Percentiles rank a stretch among this genome's conserved stretches.
phyloP scores from a whole-genome alignment of 2,888 invertebrate species.

The Torymus auratus region DNA sequence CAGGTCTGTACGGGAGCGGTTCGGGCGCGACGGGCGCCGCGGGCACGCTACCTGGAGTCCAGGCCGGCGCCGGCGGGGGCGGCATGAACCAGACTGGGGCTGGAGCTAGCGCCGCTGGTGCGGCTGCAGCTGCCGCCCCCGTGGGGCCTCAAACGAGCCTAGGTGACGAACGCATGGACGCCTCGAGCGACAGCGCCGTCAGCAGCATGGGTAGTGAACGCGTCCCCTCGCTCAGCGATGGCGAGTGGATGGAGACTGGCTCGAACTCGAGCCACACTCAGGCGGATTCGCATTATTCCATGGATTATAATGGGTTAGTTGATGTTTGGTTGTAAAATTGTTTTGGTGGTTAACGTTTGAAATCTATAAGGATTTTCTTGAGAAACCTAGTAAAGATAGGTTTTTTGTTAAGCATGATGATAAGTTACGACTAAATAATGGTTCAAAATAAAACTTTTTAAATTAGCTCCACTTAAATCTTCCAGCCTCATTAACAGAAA shows the following conservation, averaged over 20 bases:
- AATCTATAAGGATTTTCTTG: too few relatives aligned
- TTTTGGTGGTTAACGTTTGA: too few relatives aligned
- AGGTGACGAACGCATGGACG: slow-evolving; percentile 85
- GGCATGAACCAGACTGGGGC: too few relatives aligned
- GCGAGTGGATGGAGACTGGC: slow-evolving; percentile 93
- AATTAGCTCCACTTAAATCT: too few relatives aligned
- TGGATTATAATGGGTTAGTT: slow-evolving; percentile 81
- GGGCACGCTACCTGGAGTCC: slow-evolving; percentile 67
- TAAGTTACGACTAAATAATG: too few relatives aligned
- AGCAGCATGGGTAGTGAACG: slow-evolving; percentile 95
- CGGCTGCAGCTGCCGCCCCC: slow-evolving; percentile 83
- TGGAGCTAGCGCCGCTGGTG: slow-evolving; percentile 84
- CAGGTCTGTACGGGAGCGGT: slow-evolving; percentile 59
- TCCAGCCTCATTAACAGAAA: too few relatives aligned
- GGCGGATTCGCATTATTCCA: slow-evolving; percentile 81
- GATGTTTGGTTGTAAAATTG: too few relatives aligned
- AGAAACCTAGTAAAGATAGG: too few relatives aligned
- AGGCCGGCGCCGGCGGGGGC: slow-evolving; percentile 67
- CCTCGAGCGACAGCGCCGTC: slow-evolving; percentile 93
- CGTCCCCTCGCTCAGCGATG: slow-evolving; percentile 91
- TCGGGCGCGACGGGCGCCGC: slow-evolving; percentile 70
- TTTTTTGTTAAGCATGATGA: too few relatives aligned
- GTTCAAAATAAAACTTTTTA: too few relatives aligned
- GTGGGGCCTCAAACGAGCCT: slow-evolving; percentile 80
- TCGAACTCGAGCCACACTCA: slow-evolving; percentile 87